phyloP scores from a whole-genome alignment of 2,797 vertebrate genomes.

The Chrysocyon brachyurus region DNA sequence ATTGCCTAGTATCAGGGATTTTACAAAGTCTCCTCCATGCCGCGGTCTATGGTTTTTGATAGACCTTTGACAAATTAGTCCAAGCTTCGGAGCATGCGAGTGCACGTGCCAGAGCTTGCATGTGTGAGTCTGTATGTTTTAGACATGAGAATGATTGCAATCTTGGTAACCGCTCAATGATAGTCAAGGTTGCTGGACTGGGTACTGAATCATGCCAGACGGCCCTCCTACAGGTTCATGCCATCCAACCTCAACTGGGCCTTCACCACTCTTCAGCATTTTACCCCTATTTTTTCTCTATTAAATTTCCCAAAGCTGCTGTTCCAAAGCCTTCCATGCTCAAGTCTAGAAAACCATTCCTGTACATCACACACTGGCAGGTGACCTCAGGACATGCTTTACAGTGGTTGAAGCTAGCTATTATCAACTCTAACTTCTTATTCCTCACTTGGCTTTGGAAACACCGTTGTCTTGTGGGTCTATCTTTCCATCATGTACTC shows the following conservation, averaged over 20 bases:
- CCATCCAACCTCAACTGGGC: neutral
- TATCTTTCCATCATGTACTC: neutral
- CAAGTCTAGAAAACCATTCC: constrained; percentile 9
- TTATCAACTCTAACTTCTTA: neutral
- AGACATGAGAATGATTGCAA: neutral
- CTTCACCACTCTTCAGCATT: neutral
- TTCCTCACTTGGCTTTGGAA: neutral
- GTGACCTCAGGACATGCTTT: neutral
- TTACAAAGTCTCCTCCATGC: neutral
- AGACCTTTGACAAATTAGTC: neutral
- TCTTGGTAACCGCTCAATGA: neutral
- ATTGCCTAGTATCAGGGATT: neutral
- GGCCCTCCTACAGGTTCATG: neutral
- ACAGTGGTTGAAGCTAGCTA: neutral
- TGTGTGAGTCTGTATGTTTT: neutral
- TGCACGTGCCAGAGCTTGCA: neutral
- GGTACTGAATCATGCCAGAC: constrained; percentile 38
- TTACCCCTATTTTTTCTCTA: neutral
- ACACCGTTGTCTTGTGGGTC: neutral
- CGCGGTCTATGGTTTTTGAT: constrained; percentile 1
- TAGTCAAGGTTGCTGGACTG: constrained; percentile 40
- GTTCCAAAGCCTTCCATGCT: neutral
- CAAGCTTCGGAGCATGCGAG: neutral
- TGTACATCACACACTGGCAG: neutral
- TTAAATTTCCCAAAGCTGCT: constrained; percentile 39